Evolutionary conservation across 2,888 invertebrate genomes (phyloP), one percentile per base, ranked within the genome.

Genomic region (Tenthredo mesomela): DNA sequence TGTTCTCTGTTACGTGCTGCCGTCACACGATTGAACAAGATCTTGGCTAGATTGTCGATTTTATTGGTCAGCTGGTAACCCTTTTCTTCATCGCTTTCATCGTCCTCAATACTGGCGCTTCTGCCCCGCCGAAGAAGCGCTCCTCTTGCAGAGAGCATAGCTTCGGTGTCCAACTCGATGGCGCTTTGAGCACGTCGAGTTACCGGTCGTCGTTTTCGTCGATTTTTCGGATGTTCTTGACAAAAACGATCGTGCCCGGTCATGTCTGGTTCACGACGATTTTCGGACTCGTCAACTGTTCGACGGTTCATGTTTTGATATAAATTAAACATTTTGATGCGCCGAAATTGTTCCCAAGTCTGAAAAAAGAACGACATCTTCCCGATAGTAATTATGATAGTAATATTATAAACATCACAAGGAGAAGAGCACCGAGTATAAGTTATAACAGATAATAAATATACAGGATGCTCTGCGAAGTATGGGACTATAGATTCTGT

Each of bases 241-340:
- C 96, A 97, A 92, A 97, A 97, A 88, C 97, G 94, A 90, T 97
- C 97, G 89, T 97, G 97, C 0, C 97, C 97, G 9, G 97, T 97
- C 2, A 96, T 96, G 89, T 96, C 95, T 0, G 94, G 92, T 87
- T 94, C 95, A 90, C 0, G 90, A 89, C 78, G 89, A 88, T 4
- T 86, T 86, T 93, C 95, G 40, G 94, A 95, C 88, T 94, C 95
- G 89, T 92, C 94, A 5, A 94, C 94, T 37, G 94, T 95, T 84
- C 94, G 95, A 25, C 95, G 95, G 89, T 96, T 95, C 93, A 96
- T 95, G 87, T 95, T 96, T 89, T 96, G 96, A 89, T 97, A 96
- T 86, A 97, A 93, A 89, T 97, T 97, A 92, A 97, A 97, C 97
- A 97, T 97, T 82, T 87, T 89, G 80, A 83, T 84, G 25, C 80